Percentiles rank a stretch among this genome's conserved stretches.
phyloP scores from a whole-genome alignment of 2,797 vertebrate genomes.

The Lutra lutra region DNA sequence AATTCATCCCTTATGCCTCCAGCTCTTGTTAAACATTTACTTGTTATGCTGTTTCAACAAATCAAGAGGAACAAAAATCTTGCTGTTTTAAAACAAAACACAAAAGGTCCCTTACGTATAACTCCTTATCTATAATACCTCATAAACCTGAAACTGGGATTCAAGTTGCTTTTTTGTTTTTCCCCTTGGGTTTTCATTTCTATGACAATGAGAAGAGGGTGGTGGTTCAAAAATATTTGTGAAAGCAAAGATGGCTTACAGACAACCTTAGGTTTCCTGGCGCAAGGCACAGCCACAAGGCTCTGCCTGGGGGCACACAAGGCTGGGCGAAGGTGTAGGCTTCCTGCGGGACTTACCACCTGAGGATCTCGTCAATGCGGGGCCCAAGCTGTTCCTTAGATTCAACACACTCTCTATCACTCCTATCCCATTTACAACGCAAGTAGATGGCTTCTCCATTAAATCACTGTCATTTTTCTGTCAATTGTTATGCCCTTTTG shows the following conservation, averaged over 20 bases:
- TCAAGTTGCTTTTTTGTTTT: constrained; percentile 15
- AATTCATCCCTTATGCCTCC: background rate
- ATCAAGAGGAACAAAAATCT: background rate
- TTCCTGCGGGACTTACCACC: background rate
- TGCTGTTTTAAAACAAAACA: background rate
- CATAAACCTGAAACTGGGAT: constrained; percentile 45
- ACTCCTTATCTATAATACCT: background rate
- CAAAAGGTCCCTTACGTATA: background rate
- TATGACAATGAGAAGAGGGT: background rate
- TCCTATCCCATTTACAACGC: background rate
- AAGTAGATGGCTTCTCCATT: background rate
- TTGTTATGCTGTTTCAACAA: background rate
- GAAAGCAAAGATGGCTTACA: constrained; percentile 56
- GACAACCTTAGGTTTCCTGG: constrained; percentile 69
- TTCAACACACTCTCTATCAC: background rate
- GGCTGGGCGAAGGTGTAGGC: background rate
- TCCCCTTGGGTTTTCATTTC: constrained; percentile 24
- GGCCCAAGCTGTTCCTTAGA: background rate
- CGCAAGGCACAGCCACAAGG: background rate
- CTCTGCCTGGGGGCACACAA: background rate
- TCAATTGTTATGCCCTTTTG: background rate
- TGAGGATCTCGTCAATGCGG: background rate
- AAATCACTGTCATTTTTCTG: background rate
- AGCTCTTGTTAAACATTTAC: constrained; percentile 22
- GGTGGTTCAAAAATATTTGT: constrained; percentile 72